Base-by-base conservation (phyloP, 1,140 invertebrate species). In the Phthorimaea operculella region DNA sequence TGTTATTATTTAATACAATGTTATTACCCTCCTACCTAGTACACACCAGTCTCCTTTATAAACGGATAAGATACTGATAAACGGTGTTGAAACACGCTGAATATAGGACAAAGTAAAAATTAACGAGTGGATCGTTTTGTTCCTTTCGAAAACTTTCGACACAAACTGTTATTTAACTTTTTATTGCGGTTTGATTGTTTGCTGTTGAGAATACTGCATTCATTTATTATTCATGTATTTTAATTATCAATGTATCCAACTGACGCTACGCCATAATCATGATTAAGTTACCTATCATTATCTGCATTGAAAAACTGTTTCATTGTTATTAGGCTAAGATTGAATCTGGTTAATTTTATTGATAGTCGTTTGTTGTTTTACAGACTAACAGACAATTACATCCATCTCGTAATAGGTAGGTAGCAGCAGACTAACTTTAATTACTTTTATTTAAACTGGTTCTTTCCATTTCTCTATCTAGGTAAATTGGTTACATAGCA, bases 1-100 rank as follows among this genome's bases (percentile, higher is more conserved):
- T 75, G 69, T 77, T 76, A 77, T 79, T 79, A 79, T 77, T 76
- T 76, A 73, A 77, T 74, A 77, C 72, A 73, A 76, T 76, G 73
- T 76, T 72, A 77, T 79, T 77, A 77, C 63, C 63, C 74, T 72
- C 75, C 77, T 77, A 77, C 63, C 63, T 70, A 74, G 71, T 64
- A 55, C 65, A 66, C 62, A 58, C 55, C 61, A 67, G 60, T 53
- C 62, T 57, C 52, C 61, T 57, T 72, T 68, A 70, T 67, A 70
- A 74, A 62, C 49, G 63, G 53, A 39, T 59, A 58, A 60, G 58
- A 62, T 55, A 64, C 60, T 62, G 64, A 65, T 62, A 60, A 66
- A 63, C 66, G 57, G 55, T 65, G 68, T 66, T 69, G 59, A 65
- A 65, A 67, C 66, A 65, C 62, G 53, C 59, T 57, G 58, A 64